phyloP scores from a whole-genome alignment of 2,888 invertebrate genomes.

The Ceraclea dissimilis region DNA sequence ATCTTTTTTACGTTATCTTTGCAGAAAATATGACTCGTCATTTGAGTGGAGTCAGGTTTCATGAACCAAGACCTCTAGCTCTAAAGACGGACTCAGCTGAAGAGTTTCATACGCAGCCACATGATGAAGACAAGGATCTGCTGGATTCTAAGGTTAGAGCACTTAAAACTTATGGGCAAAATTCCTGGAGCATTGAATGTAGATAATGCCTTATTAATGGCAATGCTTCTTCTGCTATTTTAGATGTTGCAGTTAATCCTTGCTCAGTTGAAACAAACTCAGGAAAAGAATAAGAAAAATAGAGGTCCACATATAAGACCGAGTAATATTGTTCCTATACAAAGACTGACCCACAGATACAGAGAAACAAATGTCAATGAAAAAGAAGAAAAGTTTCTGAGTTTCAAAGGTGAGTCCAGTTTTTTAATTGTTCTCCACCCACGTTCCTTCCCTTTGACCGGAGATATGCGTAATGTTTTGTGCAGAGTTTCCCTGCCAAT shows the following conservation, averaged over 20 bases:
- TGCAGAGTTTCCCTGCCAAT: not conserved
- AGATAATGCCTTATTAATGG: too few relatives aligned
- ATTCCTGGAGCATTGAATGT: too few relatives aligned
- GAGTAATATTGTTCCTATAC: constrained; percentile 36
- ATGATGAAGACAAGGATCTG: constrained; percentile 21
- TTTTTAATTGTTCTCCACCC: too few relatives aligned
- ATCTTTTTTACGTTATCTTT: not conserved
- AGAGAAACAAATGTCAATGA: constrained; percentile 44
- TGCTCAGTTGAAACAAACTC: constrained; percentile 29
- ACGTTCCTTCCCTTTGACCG: not conserved
- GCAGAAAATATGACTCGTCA: constrained; percentile 23
- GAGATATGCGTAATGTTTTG: not conserved
- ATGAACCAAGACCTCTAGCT: constrained; percentile 17
- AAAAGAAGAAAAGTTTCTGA: constrained; percentile 45
- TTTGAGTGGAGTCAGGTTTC: constrained; percentile 19
- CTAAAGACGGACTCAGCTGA: constrained; percentile 28
- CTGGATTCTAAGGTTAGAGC: constrained; percentile 19
- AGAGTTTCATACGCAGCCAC: constrained; percentile 24
- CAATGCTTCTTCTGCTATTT: too few relatives aligned
- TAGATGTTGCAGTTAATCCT: constrained; percentile 31
- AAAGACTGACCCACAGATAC: constrained; percentile 37
- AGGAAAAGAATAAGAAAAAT: constrained; percentile 32
- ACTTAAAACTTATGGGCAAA: too few relatives aligned
- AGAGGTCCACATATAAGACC: constrained; percentile 29
- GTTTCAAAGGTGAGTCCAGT: constrained; percentile 40